phyloP scores from a whole-genome alignment of 2,113 vertebrate genomes.

The Pachypanchax playfairii region DNA sequence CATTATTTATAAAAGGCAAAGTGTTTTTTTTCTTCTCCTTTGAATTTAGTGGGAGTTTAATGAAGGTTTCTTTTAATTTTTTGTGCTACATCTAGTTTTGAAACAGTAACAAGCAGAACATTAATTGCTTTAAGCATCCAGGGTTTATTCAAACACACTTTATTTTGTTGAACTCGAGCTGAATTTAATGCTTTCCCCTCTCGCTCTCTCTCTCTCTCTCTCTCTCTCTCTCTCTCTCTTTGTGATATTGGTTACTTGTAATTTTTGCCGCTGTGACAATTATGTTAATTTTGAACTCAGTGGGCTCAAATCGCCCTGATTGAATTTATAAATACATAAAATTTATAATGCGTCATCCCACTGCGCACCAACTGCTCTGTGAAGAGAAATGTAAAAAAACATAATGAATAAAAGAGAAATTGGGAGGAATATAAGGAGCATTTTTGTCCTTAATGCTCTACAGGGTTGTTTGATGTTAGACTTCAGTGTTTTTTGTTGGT shows the following conservation, averaged over 20 bases:
- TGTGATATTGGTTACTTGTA: slow-evolving; percentile 8
- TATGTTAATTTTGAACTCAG: slow-evolving; percentile 27
- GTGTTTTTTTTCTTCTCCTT: too few relatives aligned
- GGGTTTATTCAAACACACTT: slow-evolving; percentile 20
- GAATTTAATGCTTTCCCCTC: not conserved
- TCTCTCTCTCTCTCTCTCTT: slow-evolving; percentile 26
- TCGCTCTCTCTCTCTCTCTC: slow-evolving; percentile 22
- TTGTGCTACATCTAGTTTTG: not conserved
- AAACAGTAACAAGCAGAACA: slow-evolving; percentile 1
- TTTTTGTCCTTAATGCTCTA: too few relatives aligned
- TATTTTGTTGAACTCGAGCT: slow-evolving; percentile 9
- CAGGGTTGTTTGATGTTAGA: too few relatives aligned
- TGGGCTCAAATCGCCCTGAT: slow-evolving; percentile 14
- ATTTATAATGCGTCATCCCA: not conserved
- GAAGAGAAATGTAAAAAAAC: slow-evolving; percentile 26
- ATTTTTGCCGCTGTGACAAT: slow-evolving; percentile 22
- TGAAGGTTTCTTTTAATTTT: not conserved
- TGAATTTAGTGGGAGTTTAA: too few relatives aligned
- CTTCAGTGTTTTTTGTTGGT: not conserved
- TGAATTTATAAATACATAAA: slow-evolving; percentile 31
- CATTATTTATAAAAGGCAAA: too few relatives aligned
- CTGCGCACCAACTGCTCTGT: slow-evolving; percentile 4
- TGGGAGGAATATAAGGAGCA: slow-evolving; percentile 56
- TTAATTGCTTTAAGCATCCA: slow-evolving; percentile 2
- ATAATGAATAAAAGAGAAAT: slow-evolving; percentile 31